Evolutionary conservation across 2,888 invertebrate species (phyloP).

Genomic region (Nebria brevicollis): DNA sequence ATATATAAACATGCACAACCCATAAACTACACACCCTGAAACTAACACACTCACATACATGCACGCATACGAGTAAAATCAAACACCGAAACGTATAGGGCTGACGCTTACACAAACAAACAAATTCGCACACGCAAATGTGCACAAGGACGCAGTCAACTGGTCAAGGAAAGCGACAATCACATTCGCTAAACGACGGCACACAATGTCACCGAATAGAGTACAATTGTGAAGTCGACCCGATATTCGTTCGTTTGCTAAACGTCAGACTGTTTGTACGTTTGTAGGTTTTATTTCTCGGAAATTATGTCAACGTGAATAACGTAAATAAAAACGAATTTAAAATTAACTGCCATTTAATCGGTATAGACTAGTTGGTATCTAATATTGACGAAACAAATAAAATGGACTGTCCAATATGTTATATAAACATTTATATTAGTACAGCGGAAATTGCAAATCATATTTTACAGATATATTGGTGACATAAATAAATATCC

Average conservation of each 20-base stretch:
- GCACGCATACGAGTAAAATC: neutral
- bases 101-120: neutral
- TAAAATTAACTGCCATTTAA: neutral
- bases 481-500: too few relatives aligned
- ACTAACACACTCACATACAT: too few relatives aligned
- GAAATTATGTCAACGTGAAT: neutral
- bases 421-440: neutral
- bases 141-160: neutral
- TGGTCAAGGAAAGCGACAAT: neutral
- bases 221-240: conserved; percentile 21
- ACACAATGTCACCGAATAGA: neutral
- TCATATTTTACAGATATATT: neutral
- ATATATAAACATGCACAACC: too few relatives aligned
- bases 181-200: neutral
- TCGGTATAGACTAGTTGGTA: neutral
- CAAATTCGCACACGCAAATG: neutral
- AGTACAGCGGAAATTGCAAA: neutral
- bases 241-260: conserved; percentile 4
- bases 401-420: neutral
- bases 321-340: neutral
- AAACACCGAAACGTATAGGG: neutral
- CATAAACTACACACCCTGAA: too few relatives aligned
- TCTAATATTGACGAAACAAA: neutral
- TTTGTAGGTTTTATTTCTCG: conserved; percentile 22
- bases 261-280: neutral